A percentile compares a stretch with the other conserved stretches of the same genome.
Evolutionary conservation across 2,113 vertebrate genomes (phyloP).

Genomic region (Xenotilapia longispinis): DNA sequence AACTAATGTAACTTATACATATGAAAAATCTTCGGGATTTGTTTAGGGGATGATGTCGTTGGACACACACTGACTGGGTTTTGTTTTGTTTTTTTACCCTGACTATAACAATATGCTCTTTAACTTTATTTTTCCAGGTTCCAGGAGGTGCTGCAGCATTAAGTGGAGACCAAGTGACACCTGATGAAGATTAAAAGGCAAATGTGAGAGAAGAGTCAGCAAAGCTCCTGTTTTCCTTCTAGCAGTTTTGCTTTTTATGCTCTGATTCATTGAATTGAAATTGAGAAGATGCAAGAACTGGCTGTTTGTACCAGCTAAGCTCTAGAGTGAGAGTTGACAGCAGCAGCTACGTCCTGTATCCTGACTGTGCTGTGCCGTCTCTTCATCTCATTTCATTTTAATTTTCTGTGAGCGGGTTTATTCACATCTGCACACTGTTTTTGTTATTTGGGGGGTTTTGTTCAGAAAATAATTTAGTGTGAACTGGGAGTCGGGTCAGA

Average conservation of each 20-base stretch:
- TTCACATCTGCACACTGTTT: not conserved
- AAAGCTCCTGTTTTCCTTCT: not conserved
- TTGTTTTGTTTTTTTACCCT: not conserved
- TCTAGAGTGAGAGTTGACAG: not conserved
- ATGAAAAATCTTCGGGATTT: not conserved
- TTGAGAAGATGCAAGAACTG: not conserved
- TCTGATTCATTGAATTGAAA: not conserved
- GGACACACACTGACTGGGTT: not conserved
- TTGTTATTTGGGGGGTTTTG: not conserved
- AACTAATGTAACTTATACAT: not conserved
- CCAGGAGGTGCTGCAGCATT: conserved; percentile 1
- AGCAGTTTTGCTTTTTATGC: not conserved
- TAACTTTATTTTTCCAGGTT: not conserved
- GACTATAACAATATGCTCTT: not conserved
- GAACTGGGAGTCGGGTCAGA: not conserved
- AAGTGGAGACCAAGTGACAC: not conserved
- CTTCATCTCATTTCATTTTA: not conserved
- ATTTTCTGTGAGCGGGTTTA: not conserved
- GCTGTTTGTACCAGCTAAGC: not conserved
- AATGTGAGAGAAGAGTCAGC: not conserved
- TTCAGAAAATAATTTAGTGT: not conserved
- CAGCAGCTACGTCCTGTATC: not conserved
- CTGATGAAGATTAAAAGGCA: not conserved
- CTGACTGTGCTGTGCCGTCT: not conserved
- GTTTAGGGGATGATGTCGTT: not conserved